These are phyloP conservation scores for Nematostella vectensis DNA, from an alignment of 92 coral and sea anemone species.

Conservation along the genomic window DNA sequence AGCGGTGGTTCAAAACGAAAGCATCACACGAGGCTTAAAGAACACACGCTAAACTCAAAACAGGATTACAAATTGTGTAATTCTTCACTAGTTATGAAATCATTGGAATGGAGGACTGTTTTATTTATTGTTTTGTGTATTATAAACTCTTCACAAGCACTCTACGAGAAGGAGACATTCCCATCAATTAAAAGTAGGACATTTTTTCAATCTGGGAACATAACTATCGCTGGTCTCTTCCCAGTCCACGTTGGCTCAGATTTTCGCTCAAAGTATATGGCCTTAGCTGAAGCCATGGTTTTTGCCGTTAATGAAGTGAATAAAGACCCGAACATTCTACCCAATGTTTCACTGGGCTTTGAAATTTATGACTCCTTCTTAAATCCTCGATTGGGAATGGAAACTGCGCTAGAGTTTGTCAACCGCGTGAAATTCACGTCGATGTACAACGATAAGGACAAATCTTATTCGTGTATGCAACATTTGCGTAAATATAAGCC, in stretches of 20 bases:
- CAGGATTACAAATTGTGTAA: too few species aligned
- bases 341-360: slow-evolving; percentile 66
- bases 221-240: slow-evolving; percentile 79
- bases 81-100: too few species aligned
- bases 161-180: neutral
- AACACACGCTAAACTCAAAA: too few species aligned
- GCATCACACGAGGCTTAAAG: too few species aligned
- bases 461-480: slow-evolving; percentile 19
- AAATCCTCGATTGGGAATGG: slow-evolving; percentile 41
- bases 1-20: too few species aligned
- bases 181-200: slow-evolving; percentile 16
- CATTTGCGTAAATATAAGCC: slow-evolving; percentile 13
- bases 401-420: slow-evolving; percentile 55
- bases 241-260: slow-evolving; percentile 64
- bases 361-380: slow-evolving; percentile 76
- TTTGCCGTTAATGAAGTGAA: slow-evolving; percentile 76
- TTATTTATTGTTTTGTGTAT: too few species aligned
- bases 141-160: too few species aligned
- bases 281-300: slow-evolving; percentile 81
- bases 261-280: slow-evolving; percentile 47
- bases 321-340: slow-evolving; percentile 38
- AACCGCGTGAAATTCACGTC: slow-evolving; percentile 49
- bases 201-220: slow-evolving; percentile 43
- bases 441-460: slow-evolving; percentile 9
- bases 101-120: too few species aligned